Evolutionary conservation across 2,888 invertebrate genomes (phyloP), one percentile per base, ranked within the genome.

Genomic region (Tinea pellionella): DNA sequence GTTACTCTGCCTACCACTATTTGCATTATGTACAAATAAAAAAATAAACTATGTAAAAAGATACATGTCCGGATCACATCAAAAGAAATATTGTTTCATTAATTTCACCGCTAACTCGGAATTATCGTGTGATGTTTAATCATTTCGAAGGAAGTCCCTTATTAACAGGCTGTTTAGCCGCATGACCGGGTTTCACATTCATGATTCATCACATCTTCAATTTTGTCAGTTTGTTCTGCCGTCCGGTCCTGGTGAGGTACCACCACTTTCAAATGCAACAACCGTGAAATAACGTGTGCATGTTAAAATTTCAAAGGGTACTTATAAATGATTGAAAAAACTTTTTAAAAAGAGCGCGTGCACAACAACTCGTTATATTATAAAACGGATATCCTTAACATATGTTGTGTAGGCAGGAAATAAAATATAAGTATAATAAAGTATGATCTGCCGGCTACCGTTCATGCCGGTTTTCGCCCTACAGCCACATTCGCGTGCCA

Each of bases 321-420:
- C 37, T 37, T 6, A 24, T 37, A 37, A 37, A 9, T 37, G 37
- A 37, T 37, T 6, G n/a, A 37, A 37, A 37, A 37, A 37, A 12
- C 37, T 37, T 8, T 4, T 43, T 57, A 24, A 55, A 37, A 19
- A 12, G n/a, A 56, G 59, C 59, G 59, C 47, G 43, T 47, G 59
- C 47, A 43, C 47, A 59, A 59, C 24, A 59, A 59, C 30, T 11
- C 11, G 42, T 59, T 42, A 19, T 42, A 3, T 29, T 59, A 24
- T 29, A 47, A 30, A 72, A 68, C 83, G 86, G 86, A 86, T 83
- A 85, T 86, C 86, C 86, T 82, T 69, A 70, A 71, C 78, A 77
- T 76, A 74, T 74, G 77, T 75, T 72, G 66, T 70, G 70, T 72
- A 66, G 71, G 69, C 71, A 72, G 68, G 70, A 78, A 77, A 77